Evolutionary conservation across 1,140 invertebrate species (phyloP), one percentile per base, ranked within the genome.

Genomic region (Psilanteris sp.): DNA sequence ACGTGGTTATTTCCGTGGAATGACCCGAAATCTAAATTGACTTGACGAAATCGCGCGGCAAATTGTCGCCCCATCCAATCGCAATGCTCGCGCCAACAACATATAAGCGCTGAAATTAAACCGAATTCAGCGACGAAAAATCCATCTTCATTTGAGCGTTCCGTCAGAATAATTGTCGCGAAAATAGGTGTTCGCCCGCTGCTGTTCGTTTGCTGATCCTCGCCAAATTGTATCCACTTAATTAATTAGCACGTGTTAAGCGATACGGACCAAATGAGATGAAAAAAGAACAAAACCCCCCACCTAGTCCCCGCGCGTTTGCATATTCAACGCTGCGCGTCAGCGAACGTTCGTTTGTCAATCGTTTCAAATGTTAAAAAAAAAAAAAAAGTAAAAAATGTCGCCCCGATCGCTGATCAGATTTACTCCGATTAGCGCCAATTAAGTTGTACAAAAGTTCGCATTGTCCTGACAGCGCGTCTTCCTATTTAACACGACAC

Each of bases 391-490:
- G n/a, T n/a, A n/a, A n/a, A 59, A 68, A 68, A 68, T 48, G 43
- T 44, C 36, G 11, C n/a, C 16, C 24, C 15, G 29, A 67, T 55
- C 48, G 24, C 2, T 9, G 32, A 52, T 59, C 18, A 37, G 52
- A 68, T 55, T 50, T 52, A 66, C 29, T 39, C 46, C 9, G 29
- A 68, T 68, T 68, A 59, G 43, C 18, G 27, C 34, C 44, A 68
- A 68, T 68, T 68, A 68, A 68, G 16, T 26, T 43, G 34, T 32
- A 68, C 64, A 68, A 61, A 61, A 70, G 54, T 70, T 61, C 41
- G 26, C 54, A 59, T 52, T 61, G 66, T 70, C 54, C 62, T 67
- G 32, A 34, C 43, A 37, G 46, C 34, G 15, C 20, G 44, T 32
- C 36, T 70, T 59, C 59, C 43, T 37, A 52, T 59, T 70, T 61